These are phyloP conservation scores for Dioctria rufipes DNA, from an alignment of 2,888 invertebrate species.

Conservation along the genomic window DNA sequence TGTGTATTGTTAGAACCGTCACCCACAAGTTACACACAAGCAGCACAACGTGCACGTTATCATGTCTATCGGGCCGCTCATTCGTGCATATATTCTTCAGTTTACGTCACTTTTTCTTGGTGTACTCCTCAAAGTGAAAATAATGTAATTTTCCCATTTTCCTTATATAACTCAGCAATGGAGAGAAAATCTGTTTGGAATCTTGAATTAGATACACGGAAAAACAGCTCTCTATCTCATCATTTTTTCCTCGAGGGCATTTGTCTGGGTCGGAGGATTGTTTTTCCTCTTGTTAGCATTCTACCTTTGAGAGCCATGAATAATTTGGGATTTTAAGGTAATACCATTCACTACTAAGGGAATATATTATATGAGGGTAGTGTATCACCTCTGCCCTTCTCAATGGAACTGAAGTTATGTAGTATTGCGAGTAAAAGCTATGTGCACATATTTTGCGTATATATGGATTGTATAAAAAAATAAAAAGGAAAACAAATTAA, in stretches of 20 bases:
- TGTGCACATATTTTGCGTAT: too few relatives aligned
- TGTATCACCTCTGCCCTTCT: background rate
- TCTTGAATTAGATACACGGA: slow-evolving; percentile 62
- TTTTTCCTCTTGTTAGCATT: slow-evolving; percentile 55
- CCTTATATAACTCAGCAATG: slow-evolving; percentile 57
- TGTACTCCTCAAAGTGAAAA: slow-evolving; percentile 61
- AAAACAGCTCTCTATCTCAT: slow-evolving; percentile 56
- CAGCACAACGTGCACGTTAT: slow-evolving; percentile 2
- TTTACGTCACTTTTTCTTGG: slow-evolving; percentile 34
- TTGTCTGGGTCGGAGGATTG: slow-evolving; percentile 54
- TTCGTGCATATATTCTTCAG: slow-evolving; percentile 22
- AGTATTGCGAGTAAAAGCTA: too few relatives aligned
- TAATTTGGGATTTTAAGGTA: slow-evolving; percentile 52
- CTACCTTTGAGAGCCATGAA: slow-evolving; percentile 55
- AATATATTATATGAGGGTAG: slow-evolving; percentile 13
- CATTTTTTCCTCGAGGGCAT: slow-evolving; percentile 46
- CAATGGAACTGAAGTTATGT: slow-evolving; percentile 8
- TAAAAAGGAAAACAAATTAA: too few relatives aligned
- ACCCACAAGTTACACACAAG: background rate
- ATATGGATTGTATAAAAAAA: too few relatives aligned
- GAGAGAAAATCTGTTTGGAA: slow-evolving; percentile 63
- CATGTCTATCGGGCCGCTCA: slow-evolving; percentile 20
- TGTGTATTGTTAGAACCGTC: background rate
- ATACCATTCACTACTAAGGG: slow-evolving; percentile 30
- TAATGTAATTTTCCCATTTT: slow-evolving; percentile 63